Evolutionary conservation across 2,797 vertebrate genomes (phyloP), one percentile per base, ranked within the genome.

Genomic region (Sitta carolinensis): DNA sequence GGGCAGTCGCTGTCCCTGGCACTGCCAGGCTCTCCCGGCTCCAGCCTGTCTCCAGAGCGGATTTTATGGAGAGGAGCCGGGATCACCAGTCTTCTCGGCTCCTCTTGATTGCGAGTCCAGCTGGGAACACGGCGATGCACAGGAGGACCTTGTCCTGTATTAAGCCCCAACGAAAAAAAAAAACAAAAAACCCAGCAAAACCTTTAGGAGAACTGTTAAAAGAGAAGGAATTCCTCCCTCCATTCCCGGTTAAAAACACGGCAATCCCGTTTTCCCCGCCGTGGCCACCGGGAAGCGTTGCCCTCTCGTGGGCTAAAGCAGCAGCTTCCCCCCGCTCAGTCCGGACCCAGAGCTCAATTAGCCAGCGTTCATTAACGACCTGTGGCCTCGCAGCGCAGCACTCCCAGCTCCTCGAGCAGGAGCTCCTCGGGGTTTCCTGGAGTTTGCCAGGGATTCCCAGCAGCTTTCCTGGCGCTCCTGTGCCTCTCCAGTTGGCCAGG

Each of bases 281-380:
- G 4, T 6, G 3, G 4, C 58, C 19, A 8, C 4, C 47, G 15
- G 68, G 23, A 9, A 90, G 80, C 64, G 22, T 29, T 88, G 95
- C 91, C 95, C 95, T 88, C 91, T 94, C 43, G 84, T 74, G 93
- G 91, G 80, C 61, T 90, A 5, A 45, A 43, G 80, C 14, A 62
- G 93, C 87, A 86, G 42, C 68, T 90, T 13, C 52, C 61, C 45
- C 6, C 19, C 25, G 3, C 27, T 29, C 73, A 1, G 1, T 7
- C 29, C 36, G 8, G 23, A 7, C 10, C 7, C 0, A 9, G 18
- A 54, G 36, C 45, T 66, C 62, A 50, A 88, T 88, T 73, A 92
- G 16, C 8, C 61, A 8, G 12, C 4, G 2, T 36, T 77, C 81
- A 90, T 94, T 50, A 77, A 23, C 29, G 14, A 1, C 26, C 36